Evolutionary conservation across 1,140 invertebrate genomes (phyloP), one percentile per base, ranked within the genome.

Genomic region (Drosophila parvula): DNA sequence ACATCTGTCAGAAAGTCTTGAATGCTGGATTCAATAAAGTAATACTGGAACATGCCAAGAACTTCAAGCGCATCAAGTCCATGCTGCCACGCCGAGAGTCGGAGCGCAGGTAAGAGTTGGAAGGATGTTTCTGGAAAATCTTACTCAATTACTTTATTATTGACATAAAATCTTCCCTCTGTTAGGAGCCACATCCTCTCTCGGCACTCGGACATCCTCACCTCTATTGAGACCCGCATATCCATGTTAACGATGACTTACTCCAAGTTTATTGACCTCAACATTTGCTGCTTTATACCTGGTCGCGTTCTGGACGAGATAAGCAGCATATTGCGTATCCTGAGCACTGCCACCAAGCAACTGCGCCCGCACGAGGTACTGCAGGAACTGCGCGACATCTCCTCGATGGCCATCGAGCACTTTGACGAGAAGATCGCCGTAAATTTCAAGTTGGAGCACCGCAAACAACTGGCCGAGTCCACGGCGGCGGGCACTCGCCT

Each of bases 321-420:
- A 45, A 95, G 94, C 82, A 93, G 94, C 67, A 95, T 98, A 1
- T 92, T 98, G 27, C 92, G 93, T 47, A 92, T 95, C 22, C 94
- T 98, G 38, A 94, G 95, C 71, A 93, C 93, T 14, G 94, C 94
- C 10, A 94, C 94, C 59, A 94, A 94, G 8, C 95, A 95, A 4
- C 95, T 97, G 1, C 93, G 96, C 16, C 95, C 96, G 0, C 96
- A 97, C 88, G 97, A 98, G 91, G 95, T 98, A 3, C 92, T 98
- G 0, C 96, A 98, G 91, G 97, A 98, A 90, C 85, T 98, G 2
- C 92, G 97, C 2, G 98, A 98, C 86, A 97, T 98, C 58, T 98
- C 97, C 12, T 98, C 97, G 30, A 98, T 98, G 98, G 97, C 97
- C 1, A 98, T 98, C 94, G 98, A 99, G 90, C 97, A 98, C 92